Evolutionary conservation across 2,797 vertebrate genomes (phyloP), one percentile per base, ranked within the genome.

Genomic region (Arremon aurantiirostris): DNA sequence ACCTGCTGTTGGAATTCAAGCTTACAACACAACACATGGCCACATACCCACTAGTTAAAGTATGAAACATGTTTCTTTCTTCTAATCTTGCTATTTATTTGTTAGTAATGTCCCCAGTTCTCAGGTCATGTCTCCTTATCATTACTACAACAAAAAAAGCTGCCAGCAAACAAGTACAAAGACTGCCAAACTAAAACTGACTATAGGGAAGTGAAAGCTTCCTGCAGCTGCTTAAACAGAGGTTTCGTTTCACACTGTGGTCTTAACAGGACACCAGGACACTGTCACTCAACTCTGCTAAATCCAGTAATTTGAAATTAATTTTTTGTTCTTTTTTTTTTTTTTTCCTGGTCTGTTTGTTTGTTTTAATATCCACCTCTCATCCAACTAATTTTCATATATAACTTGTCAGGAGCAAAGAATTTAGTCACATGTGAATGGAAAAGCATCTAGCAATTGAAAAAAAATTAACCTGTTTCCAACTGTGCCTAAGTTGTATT

Each of bases 381-480:
- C 73, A 23, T 44, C 49, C 79, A 94, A 91, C 64, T 85, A 86
- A 91, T 92, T 88, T 90, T 84, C 84, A 87, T 42, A 61, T 86
- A 19, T 81, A 71, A 75, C 49, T 89, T 93, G 89, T 17, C 63
- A 88, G 27, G 57, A 95, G 59, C 41, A 78, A 56, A 96, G 90
- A 91, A 37, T 68, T 88, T 53, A 93, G 61, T 87, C 73, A 70
- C 8, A 5, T 35, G 28, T 55, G 61, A 97, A 86, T 79, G 73
- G 79, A 90, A 97, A 97, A 90, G 39, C 61, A 95, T 76, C 82
- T 90, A 78, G 65, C 28, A 86, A 83, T 20, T 89, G 83, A 93
- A 96, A 97, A 97, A 82, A 95, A 96, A 96, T 39, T 82, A 94
- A 96, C 76, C 56, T 84, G 44, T 93, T 94, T 94, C 90, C 86